phyloP scores from a whole-genome alignment of 2,888 invertebrate genomes.

The Dorcus hopei region DNA sequence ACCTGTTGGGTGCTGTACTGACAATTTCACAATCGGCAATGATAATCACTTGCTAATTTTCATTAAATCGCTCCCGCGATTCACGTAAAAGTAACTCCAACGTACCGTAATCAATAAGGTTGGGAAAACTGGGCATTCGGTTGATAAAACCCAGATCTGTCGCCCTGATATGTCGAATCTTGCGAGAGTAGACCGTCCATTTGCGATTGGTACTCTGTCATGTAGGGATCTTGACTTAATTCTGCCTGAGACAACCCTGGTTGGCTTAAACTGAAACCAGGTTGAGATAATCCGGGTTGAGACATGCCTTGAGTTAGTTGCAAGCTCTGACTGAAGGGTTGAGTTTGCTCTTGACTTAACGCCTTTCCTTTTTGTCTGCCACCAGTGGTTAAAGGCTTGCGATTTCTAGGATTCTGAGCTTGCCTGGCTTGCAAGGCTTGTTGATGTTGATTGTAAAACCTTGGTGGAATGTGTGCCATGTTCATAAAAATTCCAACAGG shows the following conservation, averaged over 20 bases:
- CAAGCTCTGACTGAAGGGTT: slow-evolving; percentile 64
- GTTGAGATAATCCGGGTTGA: slow-evolving; percentile 64
- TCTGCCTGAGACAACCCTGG: slow-evolving; percentile 71
- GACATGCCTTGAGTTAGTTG: slow-evolving; percentile 75
- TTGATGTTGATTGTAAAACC: slow-evolving; percentile 73
- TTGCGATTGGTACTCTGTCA: slow-evolving; percentile 87
- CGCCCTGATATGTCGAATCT: slow-evolving; percentile 56
- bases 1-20: slow-evolving; percentile 15
- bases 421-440: slow-evolving; percentile 62
- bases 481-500: slow-evolving; percentile 94
- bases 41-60: slow-evolving; percentile 22
- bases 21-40: slow-evolving; percentile 20
- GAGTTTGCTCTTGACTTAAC: slow-evolving; percentile 46
- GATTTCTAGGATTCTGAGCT: slow-evolving; percentile 41
- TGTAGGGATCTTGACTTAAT: slow-evolving; percentile 76
- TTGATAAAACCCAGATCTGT: slow-evolving; percentile 58
- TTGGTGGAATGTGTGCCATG: slow-evolving; percentile 74
- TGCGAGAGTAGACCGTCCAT: slow-evolving; percentile 93
- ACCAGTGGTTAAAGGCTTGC: slow-evolving; percentile 18
- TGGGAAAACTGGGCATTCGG: slow-evolving; percentile 36
- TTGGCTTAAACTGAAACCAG: slow-evolving; percentile 64
- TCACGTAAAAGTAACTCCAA: slow-evolving; percentile 14
- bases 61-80: slow-evolving; percentile 21
- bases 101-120: slow-evolving; percentile 17
- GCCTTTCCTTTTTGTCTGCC: slow-evolving; percentile 24